Conservation (phyloP, 2,797 vertebrate genomes). For the Acipenser ruthenus region DNA sequence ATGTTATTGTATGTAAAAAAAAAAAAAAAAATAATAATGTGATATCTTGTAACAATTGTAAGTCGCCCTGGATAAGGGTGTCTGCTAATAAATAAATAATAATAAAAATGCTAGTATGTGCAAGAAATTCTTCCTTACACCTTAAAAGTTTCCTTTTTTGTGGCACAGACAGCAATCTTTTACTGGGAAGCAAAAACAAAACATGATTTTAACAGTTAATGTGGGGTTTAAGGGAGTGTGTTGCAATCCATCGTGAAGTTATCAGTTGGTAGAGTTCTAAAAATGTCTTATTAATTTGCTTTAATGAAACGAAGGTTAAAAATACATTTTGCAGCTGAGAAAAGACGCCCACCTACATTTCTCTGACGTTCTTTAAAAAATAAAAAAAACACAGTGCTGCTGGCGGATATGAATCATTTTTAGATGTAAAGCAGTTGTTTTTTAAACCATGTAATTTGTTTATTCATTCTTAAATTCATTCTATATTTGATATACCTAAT, state of each 20-base stretch:
- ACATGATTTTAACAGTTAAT: background rate
- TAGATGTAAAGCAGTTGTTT: slow-evolving; percentile 45
- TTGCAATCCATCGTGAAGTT: background rate
- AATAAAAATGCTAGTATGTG: too few relatives aligned
- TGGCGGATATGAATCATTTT: slow-evolving; percentile 56
- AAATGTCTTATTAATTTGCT: background rate
- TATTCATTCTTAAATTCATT: too few relatives aligned
- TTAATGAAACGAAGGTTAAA: background rate
- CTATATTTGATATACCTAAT: too few relatives aligned
- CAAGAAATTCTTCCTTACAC: too few relatives aligned
- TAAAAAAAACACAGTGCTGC: slow-evolving; percentile 38
- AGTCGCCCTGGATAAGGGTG: too few relatives aligned
- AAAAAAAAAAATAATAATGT: too few relatives aligned
- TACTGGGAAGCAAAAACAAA: too few relatives aligned
- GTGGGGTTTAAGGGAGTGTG: background rate
- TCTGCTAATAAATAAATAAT: too few relatives aligned
- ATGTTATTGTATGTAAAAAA: too few relatives aligned
- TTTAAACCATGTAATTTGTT: slow-evolving; percentile 40
- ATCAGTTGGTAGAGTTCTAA: background rate
- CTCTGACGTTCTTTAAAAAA: slow-evolving; percentile 39
- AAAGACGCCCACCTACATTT: slow-evolving; percentile 53
- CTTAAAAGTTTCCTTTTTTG: too few relatives aligned
- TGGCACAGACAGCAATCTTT: too few relatives aligned
- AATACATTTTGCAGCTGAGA: slow-evolving; percentile 32
- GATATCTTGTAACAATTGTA: too few relatives aligned